Evolutionary conservation across 92 coral and sea anemone species (phyloP).

Genomic region (Paramuricea clavata): DNA sequence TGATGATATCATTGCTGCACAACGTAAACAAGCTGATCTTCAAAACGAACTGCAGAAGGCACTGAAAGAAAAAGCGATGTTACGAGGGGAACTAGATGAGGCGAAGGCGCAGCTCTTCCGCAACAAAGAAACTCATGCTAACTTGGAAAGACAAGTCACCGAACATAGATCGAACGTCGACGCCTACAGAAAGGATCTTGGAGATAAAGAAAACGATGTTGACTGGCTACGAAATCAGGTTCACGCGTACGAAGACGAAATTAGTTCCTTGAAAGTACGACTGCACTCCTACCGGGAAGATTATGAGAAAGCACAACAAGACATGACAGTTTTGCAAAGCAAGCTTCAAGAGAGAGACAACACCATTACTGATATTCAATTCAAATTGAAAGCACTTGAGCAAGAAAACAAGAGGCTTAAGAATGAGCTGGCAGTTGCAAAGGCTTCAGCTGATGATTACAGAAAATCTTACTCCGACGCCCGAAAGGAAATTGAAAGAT

Average conservation of each 20-base stretch:
- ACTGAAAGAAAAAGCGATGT: constrained; percentile 83
- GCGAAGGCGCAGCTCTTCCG: constrained; percentile 81
- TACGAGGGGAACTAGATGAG: constrained; percentile 85
- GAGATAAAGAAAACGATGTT: constrained; percentile 77
- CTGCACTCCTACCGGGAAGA: constrained; percentile 79
- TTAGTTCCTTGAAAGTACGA: constrained; percentile 75
- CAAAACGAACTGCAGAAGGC: constrained; percentile 84
- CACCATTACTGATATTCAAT: constrained; percentile 76
- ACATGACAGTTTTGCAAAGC: constrained; percentile 67
- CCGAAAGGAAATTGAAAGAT: constrained; percentile 84
- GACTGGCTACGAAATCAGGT: constrained; percentile 84
- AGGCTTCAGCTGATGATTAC: constrained; percentile 79
- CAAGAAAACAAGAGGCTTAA: constrained; percentile 87
- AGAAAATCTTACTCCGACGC: constrained; percentile 75
- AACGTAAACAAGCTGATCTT: constrained; percentile 84
- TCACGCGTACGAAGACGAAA: constrained; percentile 84
- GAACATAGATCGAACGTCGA: constrained; percentile 78
- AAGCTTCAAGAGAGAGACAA: constrained; percentile 81
- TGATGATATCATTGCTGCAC: constrained; percentile 82
- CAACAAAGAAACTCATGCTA: constrained; percentile 76
- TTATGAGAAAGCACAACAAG: constrained; percentile 84
- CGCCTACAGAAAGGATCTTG: constrained; percentile 77
- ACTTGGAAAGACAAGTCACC: constrained; percentile 72
- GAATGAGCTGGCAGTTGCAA: constrained; percentile 75
- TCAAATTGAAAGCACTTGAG: constrained; percentile 72